These are phyloP conservation scores for Nyctereutes procyonoides DNA, from an alignment of 2,113 vertebrate genomes.

Conservation along the genomic window DNA sequence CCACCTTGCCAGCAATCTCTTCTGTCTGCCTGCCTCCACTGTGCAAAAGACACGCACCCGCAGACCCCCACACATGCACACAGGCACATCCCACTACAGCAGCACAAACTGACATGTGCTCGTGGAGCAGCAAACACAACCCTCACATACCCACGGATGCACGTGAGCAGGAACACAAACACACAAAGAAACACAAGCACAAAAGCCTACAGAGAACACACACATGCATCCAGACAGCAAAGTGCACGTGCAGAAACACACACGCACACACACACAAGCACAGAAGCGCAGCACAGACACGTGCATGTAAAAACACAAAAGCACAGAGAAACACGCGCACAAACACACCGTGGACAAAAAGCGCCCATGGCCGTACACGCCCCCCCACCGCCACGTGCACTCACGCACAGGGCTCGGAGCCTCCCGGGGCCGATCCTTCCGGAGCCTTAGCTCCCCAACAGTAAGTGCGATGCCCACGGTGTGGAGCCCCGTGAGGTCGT, in stretches of 20 bases:
- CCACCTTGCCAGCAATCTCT: not conserved
- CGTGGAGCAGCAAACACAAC: not conserved
- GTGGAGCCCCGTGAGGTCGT: rapidly evolving
- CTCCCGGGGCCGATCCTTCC: not conserved
- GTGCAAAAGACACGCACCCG: not conserved
- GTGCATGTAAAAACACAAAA: not conserved
- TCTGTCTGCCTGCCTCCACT: not conserved
- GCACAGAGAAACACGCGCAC: no score
- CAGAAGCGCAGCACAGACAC: no score
- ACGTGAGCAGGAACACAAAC: not conserved
- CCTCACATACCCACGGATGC: not conserved
- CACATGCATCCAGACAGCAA: not conserved
- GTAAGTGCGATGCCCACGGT: rapidly evolving
- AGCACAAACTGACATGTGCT: not conserved
- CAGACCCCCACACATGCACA: not conserved
- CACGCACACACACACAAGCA: not conserved
- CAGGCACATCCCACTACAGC: no score
- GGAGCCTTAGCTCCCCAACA: not conserved
- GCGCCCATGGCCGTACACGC: no score
- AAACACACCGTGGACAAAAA: no score
- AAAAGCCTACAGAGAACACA: not conserved
- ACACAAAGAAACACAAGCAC: not conserved
- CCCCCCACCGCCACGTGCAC: rapidly evolving
- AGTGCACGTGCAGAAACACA: not conserved
- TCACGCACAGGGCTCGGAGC: rapidly evolving